phyloP scores from a whole-genome alignment of 2,113 vertebrate genomes.

The Hippocampus zosterae region DNA sequence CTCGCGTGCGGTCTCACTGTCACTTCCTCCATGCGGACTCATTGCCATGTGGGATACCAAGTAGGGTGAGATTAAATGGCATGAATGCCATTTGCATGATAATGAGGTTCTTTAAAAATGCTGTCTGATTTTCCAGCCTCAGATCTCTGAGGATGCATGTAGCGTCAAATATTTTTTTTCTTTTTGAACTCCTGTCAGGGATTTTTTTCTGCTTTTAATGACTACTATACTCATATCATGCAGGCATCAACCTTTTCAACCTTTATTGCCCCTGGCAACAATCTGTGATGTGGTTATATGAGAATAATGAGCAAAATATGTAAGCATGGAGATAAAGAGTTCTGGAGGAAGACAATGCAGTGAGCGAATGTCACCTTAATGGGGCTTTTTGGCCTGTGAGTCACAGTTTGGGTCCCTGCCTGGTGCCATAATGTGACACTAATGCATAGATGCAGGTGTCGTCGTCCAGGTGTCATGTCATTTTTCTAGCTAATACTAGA shows the following conservation, averaged over 20 bases:
- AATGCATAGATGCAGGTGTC: constrained; percentile 53
- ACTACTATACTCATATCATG: constrained; percentile 37
- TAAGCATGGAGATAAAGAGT: constrained; percentile 33
- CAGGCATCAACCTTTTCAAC: constrained; percentile 24
- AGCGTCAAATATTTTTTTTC: constrained; percentile 47
- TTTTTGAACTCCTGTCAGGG: constrained; percentile 58
- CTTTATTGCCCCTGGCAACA: constrained; percentile 17
- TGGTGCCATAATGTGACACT: constrained; percentile 50
- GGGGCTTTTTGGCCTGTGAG: constrained; percentile 59
- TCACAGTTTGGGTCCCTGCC: constrained; percentile 57
- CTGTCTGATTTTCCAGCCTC: constrained; percentile 57
- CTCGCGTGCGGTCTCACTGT: constrained; percentile 57
- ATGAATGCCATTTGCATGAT: constrained; percentile 71
- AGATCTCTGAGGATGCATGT: constrained; percentile 59
- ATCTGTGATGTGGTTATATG: constrained; percentile 20
- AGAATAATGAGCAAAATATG: constrained; percentile 9
- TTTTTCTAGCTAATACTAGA: neutral
- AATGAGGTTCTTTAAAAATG: constrained; percentile 69
- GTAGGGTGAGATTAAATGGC: constrained; percentile 67
- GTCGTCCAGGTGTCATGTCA: constrained; percentile 59
- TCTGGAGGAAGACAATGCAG: constrained; percentile 30
- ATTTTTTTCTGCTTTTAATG: constrained; percentile 37
- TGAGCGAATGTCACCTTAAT: constrained; percentile 50
- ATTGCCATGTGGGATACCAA: constrained; percentile 67
- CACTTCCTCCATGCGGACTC: constrained; percentile 58